These are phyloP conservation scores for Gandaritis pyraliata DNA, from an alignment of 2,888 invertebrate genomes.

Conservation along the genomic window DNA sequence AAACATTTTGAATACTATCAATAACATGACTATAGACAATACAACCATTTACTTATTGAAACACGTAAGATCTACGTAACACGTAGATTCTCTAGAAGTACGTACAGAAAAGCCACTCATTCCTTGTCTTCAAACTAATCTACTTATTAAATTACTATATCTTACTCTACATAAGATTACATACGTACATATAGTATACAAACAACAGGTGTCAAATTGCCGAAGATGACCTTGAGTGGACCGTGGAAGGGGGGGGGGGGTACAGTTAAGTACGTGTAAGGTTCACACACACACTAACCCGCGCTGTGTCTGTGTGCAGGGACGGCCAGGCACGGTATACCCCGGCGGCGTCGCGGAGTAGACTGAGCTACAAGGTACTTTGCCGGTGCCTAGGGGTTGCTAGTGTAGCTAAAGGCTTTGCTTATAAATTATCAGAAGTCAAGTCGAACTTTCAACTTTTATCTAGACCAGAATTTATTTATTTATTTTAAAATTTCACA, in stretches of 20 bases:
- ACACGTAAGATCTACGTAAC: no score
- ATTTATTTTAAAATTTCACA: not conserved
- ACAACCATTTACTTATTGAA: no score
- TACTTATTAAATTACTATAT: constrained; percentile 26
- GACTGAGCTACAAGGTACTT: constrained; percentile 63
- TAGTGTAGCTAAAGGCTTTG: constrained; percentile 52
- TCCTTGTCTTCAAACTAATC: constrained; percentile 1
- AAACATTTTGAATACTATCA: no score
- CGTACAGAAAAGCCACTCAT: not conserved
- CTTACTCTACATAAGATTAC: constrained; percentile 54
- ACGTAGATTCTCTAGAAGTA: not conserved
- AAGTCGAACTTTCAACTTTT: not conserved
- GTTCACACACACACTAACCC: constrained; percentile 74
- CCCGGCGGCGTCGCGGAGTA: constrained; percentile 60
- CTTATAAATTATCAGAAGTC: constrained; percentile 23
- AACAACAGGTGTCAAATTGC: constrained; percentile 77
- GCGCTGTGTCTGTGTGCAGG: constrained; percentile 57
- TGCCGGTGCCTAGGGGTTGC: constrained; percentile 67
- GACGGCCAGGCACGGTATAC: constrained; percentile 50
- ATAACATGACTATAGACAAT: no score
- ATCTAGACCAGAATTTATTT: not conserved
- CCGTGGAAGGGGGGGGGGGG: constrained; percentile 50
- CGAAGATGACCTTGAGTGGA: constrained; percentile 70
- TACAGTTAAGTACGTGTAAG: constrained; percentile 60
- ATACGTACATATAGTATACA: constrained; percentile 64